Evolutionary conservation across 2,797 vertebrate species (phyloP).

Genomic region (Megalops cyprinoides): DNA sequence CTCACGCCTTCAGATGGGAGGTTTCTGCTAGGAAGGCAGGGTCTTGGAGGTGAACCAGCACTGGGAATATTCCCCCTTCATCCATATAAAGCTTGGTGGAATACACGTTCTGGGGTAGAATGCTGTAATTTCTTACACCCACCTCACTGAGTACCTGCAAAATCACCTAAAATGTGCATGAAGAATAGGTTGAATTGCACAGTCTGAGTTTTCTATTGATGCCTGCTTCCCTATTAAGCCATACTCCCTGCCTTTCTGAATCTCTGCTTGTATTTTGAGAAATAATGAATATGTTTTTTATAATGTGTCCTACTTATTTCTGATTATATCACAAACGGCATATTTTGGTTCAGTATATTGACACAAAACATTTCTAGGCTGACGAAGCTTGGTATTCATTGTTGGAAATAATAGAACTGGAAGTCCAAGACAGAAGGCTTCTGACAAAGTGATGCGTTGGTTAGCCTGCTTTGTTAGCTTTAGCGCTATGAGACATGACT

Average conservation of each 20-base stretch:
- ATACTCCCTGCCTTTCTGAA: not conserved
- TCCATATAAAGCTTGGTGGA: too few species aligned
- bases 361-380: not conserved
- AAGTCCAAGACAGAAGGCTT: too few species aligned
- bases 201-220: not conserved
- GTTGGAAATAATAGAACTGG: not conserved
- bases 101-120: too few species aligned
- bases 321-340: too few species aligned
- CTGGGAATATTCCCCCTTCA: slow-evolving; percentile 8
- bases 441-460: too few species aligned
- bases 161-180: not conserved
- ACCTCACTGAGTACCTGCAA: not conserved
- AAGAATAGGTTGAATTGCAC: not conserved
- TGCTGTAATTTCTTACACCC: too few species aligned
- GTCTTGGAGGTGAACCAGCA: not conserved
- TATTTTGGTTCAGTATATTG: too few species aligned
- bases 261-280: too few species aligned
- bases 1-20: not conserved
- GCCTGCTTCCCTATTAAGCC: not conserved
- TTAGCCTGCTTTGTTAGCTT: too few species aligned
- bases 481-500: too few species aligned
- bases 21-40: not conserved
- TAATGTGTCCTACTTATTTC: too few species aligned
- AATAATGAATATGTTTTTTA: too few species aligned
- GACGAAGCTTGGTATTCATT: not conserved